A percentile compares a stretch with the other conserved stretches of the same genome.
phyloP scores from a whole-genome alignment of 2,888 invertebrate genomes.

The Leptarthrus brevirostris region DNA sequence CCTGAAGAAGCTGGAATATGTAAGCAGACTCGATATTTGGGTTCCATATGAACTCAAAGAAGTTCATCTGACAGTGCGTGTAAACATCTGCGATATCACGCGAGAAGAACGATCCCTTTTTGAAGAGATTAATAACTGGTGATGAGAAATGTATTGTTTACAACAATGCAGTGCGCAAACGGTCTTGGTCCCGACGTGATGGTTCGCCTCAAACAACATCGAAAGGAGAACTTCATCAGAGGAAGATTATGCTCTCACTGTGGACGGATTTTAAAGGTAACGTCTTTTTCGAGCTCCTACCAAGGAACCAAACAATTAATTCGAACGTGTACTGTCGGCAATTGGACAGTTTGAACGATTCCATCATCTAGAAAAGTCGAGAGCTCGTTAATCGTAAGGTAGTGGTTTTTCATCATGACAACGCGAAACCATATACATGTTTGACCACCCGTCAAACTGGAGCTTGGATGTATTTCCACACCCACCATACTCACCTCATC shows the following conservation, averaged over 20 bases:
- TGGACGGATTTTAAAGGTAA: not conserved
- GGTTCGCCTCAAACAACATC: not conserved
- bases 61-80: too few relatives aligned
- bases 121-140: not conserved
- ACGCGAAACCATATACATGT: too few relatives aligned
- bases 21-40: not conserved
- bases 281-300: conserved; percentile 23
- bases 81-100: not conserved
- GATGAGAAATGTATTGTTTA: conserved; percentile 3
- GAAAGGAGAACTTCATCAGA: not conserved
- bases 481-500: too few relatives aligned
- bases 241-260: not conserved
- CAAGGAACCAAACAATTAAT: conserved; percentile 20
- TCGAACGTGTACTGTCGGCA: conserved; percentile 13
- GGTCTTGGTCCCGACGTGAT: not conserved
- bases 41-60: not conserved
- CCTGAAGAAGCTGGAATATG: too few relatives aligned
- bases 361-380: too few relatives aligned
- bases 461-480: too few relatives aligned
- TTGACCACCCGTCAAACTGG: too few relatives aligned
- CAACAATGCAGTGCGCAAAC: not conserved
- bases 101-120: not conserved
- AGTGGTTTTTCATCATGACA: too few relatives aligned
- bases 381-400: too few relatives aligned
- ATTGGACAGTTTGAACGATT: conserved; percentile 15